Evolutionary conservation across 2,797 vertebrate genomes (phyloP).

Genomic region (Salarias fasciatus): DNA sequence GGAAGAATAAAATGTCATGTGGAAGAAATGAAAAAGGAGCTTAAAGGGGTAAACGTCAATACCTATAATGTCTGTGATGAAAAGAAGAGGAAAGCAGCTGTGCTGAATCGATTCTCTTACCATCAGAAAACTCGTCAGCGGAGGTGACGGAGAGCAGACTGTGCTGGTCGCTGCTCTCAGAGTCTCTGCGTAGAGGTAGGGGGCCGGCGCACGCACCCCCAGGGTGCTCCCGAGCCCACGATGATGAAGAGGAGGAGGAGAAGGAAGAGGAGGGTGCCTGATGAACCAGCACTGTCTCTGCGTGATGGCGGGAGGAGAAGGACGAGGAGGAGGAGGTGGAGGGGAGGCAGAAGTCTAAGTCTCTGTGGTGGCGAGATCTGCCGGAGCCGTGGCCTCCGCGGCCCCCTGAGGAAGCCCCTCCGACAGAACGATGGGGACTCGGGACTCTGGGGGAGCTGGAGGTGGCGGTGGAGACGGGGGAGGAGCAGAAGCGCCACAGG

Average conservation of each 20-base stretch:
- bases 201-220: slow-evolving; percentile 78
- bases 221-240: slow-evolving; percentile 86
- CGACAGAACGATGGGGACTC: slow-evolving; percentile 94
- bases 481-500: slow-evolving; percentile 78
- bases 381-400: slow-evolving; percentile 72
- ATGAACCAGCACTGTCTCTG: slow-evolving; percentile 95
- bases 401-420: slow-evolving; percentile 84
- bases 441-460: slow-evolving; percentile 79
- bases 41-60: too few relatives aligned
- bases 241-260: slow-evolving; percentile 73
- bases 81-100: too few relatives aligned
- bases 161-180: slow-evolving; percentile 95
- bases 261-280: slow-evolving; percentile 84
- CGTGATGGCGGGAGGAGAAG: slow-evolving; percentile 79
- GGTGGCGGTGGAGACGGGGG: slow-evolving; percentile 77
- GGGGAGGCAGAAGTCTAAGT: slow-evolving; percentile 86
- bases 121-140: slow-evolving; percentile 93
- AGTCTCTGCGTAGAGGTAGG: slow-evolving; percentile 88
- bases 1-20: too few relatives aligned
- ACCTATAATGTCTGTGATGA: too few relatives aligned
- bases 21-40: too few relatives aligned
- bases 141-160: slow-evolving; percentile 95
- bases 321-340: slow-evolving; percentile 81
- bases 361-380: slow-evolving; percentile 71
- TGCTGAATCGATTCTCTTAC: slow-evolving; percentile 79